Evolutionary conservation across 2,113 vertebrate genomes (phyloP).

Genomic region (Fulica atra): DNA sequence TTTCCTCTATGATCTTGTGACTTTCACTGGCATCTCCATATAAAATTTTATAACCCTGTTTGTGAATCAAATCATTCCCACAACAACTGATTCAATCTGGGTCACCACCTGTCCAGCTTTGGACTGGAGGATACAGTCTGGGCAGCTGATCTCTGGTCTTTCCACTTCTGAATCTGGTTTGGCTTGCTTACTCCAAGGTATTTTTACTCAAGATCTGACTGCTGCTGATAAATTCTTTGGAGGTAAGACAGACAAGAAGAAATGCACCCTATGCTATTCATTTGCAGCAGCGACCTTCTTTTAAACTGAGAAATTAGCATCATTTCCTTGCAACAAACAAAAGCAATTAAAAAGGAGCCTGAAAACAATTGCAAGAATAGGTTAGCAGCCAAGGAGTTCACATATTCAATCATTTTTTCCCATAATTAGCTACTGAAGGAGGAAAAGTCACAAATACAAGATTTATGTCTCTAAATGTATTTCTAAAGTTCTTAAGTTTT

Average conservation of each 20-base stretch:
- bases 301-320: slow-evolving; percentile 25
- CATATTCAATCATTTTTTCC: slow-evolving; percentile 46
- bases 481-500: slow-evolving; percentile 86
- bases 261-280: background rate
- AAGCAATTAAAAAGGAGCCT: background rate
- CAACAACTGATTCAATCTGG: slow-evolving; percentile 79
- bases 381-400: slow-evolving; percentile 33
- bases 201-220: background rate
- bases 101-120: slow-evolving; percentile 78
- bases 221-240: background rate
- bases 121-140: slow-evolving; percentile 40
- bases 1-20: slow-evolving; percentile 76
- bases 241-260: background rate
- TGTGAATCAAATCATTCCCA: slow-evolving; percentile 80
- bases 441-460: slow-evolving; percentile 78
- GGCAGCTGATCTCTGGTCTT: slow-evolving; percentile 49
- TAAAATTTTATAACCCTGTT: slow-evolving; percentile 85
- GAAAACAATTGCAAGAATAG: slow-evolving; percentile 48
- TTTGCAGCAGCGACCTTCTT: background rate
- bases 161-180: slow-evolving; percentile 11
- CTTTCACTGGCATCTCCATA: slow-evolving; percentile 75
- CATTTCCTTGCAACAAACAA: slow-evolving; percentile 13
- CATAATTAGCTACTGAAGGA: slow-evolving; percentile 72
- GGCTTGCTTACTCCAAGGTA: background rate
- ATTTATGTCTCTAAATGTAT: slow-evolving; percentile 79